A percentile compares a stretch with the other conserved stretches of the same genome.
phyloP scores from a whole-genome alignment of 2,797 vertebrate species.

The Myotis findleyi region DNA sequence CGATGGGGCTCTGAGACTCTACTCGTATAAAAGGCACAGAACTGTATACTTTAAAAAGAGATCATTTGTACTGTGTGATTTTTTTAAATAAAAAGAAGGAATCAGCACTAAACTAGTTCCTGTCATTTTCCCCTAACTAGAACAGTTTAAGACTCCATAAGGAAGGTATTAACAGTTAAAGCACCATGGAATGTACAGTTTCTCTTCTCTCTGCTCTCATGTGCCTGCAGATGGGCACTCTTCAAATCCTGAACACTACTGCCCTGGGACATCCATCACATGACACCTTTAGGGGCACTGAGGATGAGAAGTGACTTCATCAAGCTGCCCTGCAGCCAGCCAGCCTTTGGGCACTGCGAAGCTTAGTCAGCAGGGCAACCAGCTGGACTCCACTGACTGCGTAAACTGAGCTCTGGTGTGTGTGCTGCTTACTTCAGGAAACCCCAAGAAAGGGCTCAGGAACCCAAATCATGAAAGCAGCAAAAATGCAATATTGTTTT shows the following conservation, averaged over 20 bases:
- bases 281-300: background rate
- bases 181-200: background rate
- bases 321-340: background rate
- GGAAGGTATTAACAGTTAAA: background rate
- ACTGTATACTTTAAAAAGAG: background rate
- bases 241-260: conserved; percentile 12
- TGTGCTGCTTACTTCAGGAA: background rate
- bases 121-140: background rate
- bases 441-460: background rate
- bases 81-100: background rate
- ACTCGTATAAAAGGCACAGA: background rate
- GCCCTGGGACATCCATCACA: background rate
- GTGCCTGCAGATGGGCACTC: background rate
- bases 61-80: background rate
- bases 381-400: background rate
- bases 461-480: background rate
- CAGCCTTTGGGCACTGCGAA: background rate
- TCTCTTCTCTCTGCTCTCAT: background rate
- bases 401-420: background rate
- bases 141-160: conserved; percentile 26
- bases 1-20: background rate
- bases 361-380: background rate
- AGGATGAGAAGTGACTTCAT: background rate
- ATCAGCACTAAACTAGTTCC: background rate
- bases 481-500: background rate